These are phyloP conservation scores for Drosophila teissieri DNA, from an alignment of 1,140 invertebrate species.

Conservation along the genomic window DNA sequence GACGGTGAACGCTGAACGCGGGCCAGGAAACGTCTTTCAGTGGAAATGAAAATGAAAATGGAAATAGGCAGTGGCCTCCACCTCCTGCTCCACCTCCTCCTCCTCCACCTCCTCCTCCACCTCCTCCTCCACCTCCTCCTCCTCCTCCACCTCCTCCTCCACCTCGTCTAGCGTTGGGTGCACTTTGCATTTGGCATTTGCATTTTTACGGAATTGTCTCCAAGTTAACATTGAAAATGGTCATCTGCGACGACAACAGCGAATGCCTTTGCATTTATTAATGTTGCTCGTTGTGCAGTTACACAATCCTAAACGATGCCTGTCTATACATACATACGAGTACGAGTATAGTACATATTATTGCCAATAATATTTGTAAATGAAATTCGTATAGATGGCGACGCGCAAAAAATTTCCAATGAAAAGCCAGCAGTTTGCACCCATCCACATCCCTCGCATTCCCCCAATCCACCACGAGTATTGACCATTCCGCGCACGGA, in stretches of 20 bases:
- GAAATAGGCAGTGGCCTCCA: constrained; percentile 15
- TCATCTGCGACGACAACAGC: constrained; percentile 25
- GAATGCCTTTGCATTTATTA: constrained; percentile 70
- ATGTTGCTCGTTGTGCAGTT: constrained; percentile 61
- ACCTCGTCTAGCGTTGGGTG: constrained; percentile 34
- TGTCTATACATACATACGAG: constrained; percentile 24
- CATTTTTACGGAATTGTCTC: constrained; percentile 53
- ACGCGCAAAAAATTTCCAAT: constrained; percentile 74
- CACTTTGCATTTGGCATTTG: constrained; percentile 50
- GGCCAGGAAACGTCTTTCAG: constrained; percentile 77
- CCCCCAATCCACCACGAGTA: constrained; percentile 2
- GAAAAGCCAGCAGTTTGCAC: constrained; percentile 40
- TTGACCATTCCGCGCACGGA: constrained; percentile 67
- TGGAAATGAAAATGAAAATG: constrained; percentile 76
- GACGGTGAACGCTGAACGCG: neutral
- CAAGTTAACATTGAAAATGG: constrained; percentile 77
- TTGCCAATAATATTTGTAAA: constrained; percentile 15
- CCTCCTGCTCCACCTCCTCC: neutral
- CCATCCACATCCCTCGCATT: neutral
- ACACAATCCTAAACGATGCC: constrained; percentile 69
- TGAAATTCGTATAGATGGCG: constrained; percentile 30
- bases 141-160: too few species aligned
- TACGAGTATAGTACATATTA: neutral
- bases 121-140: neutral
- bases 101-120: too few species aligned